Base-by-base conservation (phyloP, 2,797 vertebrate species). In the Lutjanus campechanus region DNA sequence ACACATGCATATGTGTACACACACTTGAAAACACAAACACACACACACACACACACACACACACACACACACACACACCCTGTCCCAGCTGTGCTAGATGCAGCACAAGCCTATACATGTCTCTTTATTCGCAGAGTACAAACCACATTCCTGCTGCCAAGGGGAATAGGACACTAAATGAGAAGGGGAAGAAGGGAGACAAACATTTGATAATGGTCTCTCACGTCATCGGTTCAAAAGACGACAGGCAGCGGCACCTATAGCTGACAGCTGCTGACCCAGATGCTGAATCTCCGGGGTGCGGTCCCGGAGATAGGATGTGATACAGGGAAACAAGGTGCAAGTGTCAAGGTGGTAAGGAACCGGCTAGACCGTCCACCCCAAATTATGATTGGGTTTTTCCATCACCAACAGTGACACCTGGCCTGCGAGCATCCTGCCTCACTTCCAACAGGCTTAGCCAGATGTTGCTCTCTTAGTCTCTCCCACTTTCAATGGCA, bases 401-500 rank as follows among this genome's bases (percentile, higher is more conserved):
- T 92, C 91, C 93, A 90, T 65, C 29, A 12, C 84, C 81, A 56
- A 77, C 77, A 62, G 71, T 82, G 87, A 94, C 92, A 95, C 93
- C 93, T 94, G 93, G 91, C 86, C 89, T 65, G 49, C 63, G 60
- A 88, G 85, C 90, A 90, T 89, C 89, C 90, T 93, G 90, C 73
- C 79, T 88, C 46, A 51, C 80, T 93, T 93, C 92, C 92, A 70
- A 43, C 74, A 43, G 82, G 22, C 85, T 79, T 13, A 66, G 82
- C 90, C 94, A 95, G 94, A 94, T 95, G 93, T 93, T 91, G 79
- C 81, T 79, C 84, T 68, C 36, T 86, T 79, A 66, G 64, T 84
- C 68, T 85, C 43, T 81, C 25, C 73, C 19, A 29, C 29, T 77
- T 79, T 87, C 79, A 89, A 65, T 76, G 68, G 87, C 77, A 81